Evolutionary conservation across 2,888 invertebrate genomes (phyloP).

Genomic region (Lysandra coridon): DNA sequence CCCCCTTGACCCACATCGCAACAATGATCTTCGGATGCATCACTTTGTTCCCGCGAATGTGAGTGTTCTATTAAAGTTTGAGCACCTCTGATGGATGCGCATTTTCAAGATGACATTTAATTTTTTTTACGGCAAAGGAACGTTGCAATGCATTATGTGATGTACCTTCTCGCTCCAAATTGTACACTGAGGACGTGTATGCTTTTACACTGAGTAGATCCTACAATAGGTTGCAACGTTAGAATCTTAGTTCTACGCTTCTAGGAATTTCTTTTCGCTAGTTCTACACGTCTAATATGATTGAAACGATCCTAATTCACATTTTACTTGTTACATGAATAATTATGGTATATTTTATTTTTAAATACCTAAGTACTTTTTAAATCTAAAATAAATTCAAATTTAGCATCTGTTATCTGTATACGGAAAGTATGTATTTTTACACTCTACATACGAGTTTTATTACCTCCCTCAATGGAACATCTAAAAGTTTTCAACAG

Average conservation of each 20-base stretch:
- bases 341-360: not conserved
- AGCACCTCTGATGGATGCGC: constrained; percentile 46
- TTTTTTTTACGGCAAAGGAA: constrained; percentile 32
- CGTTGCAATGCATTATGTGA: not conserved
- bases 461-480: not conserved
- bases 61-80: constrained; percentile 53
- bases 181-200: not conserved
- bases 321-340: not conserved
- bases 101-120: constrained; percentile 35
- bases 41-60: constrained; percentile 55
- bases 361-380: not conserved
- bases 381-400: not conserved
- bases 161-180: constrained; percentile 1
- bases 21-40: constrained; percentile 63
- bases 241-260: not conserved
- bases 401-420: too few relatives aligned
- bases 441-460: not conserved
- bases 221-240: not conserved
- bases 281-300: not conserved
- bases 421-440: not conserved
- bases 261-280: not conserved
- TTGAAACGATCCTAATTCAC: not conserved
- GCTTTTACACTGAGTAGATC: not conserved
- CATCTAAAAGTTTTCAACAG: constrained; percentile 4
- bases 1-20: constrained; percentile 42